Evolutionary conservation across 2,888 invertebrate genomes (phyloP).

Genomic region (Carpatolechia fugitivella): DNA sequence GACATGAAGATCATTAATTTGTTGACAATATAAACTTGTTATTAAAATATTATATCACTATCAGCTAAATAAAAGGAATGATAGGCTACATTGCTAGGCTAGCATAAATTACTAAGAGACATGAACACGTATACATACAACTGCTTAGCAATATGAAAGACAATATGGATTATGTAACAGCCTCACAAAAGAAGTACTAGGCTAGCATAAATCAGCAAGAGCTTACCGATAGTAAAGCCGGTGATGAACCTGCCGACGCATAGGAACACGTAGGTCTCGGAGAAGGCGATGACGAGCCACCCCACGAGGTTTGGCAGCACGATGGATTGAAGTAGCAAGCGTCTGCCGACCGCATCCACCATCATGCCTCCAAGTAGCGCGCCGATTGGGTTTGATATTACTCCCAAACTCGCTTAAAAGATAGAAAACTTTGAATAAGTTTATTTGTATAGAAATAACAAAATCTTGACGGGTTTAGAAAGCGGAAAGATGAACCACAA

Average conservation of each 20-base stretch:
- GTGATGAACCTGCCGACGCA: constrained; percentile 84
- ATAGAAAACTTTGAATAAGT: neutral
- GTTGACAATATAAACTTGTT: neutral
- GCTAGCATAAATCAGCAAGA: neutral
- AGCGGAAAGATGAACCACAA: too few relatives aligned
- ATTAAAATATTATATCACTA: neutral
- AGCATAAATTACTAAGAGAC: too few relatives aligned
- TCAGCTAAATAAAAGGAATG: too few relatives aligned
- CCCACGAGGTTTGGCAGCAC: constrained; percentile 84
- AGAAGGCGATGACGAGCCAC: constrained; percentile 84
- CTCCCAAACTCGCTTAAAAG: constrained; percentile 83
- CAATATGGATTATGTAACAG: too few relatives aligned
- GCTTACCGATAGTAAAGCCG: constrained; percentile 83
- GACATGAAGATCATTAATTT: too few relatives aligned
- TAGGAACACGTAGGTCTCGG: constrained; percentile 80
- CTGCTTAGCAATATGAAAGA: too few relatives aligned
- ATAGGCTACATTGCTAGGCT: too few relatives aligned
- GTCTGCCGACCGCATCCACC: constrained; percentile 83
- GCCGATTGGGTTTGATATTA: constrained; percentile 85
- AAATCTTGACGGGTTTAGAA: too few relatives aligned
- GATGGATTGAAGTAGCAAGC: constrained; percentile 82
- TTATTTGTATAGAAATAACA: too few relatives aligned
- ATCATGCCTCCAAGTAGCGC: constrained; percentile 83
- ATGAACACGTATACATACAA: too few relatives aligned
- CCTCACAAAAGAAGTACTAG: neutral